A percentile compares a stretch with the other conserved stretches of the same genome.
Evolutionary conservation across 1,140 invertebrate genomes (phyloP).

Genomic region (Phenacoccus solenopsis): DNA sequence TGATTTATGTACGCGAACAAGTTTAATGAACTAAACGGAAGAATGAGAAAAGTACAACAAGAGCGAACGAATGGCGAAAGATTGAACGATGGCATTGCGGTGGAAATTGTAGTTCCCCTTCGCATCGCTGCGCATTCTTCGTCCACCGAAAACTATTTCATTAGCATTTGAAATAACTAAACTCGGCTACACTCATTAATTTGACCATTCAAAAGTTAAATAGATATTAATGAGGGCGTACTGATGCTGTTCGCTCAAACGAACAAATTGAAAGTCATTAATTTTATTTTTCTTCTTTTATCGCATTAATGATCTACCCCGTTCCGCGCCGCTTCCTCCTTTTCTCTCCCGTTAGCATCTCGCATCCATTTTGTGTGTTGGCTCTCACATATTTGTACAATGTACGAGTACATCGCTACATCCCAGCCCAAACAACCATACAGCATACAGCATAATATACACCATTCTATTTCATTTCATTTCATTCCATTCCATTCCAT

Average conservation of each 20-base stretch:
- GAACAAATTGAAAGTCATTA: constrained; percentile 18
- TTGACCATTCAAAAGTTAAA: constrained; percentile 18
- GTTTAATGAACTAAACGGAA: constrained; percentile 6
- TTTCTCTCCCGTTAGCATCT: not conserved
- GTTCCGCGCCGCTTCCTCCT: not conserved
- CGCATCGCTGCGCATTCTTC: not conserved
- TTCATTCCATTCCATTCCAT: too few relatives aligned
- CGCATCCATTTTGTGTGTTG: too few relatives aligned
- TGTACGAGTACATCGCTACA: too few relatives aligned
- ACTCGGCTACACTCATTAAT: constrained; percentile 16
- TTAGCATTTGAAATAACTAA: constrained; percentile 15
- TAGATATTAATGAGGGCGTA: constrained; percentile 17
- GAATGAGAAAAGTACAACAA: not conserved
- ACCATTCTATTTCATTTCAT: too few relatives aligned
- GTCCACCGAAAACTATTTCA: not conserved
- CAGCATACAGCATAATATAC: too few relatives aligned
- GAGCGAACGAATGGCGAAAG: not conserved
- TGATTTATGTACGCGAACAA: constrained; percentile 10
- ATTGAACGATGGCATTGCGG: not conserved
- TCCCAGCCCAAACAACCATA: too few relatives aligned
- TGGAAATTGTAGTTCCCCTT: not conserved
- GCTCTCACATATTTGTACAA: too few relatives aligned
- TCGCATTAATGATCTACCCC: constrained; percentile 8
- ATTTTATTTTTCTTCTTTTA: constrained; percentile 13
- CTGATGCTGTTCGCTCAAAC: constrained; percentile 10